Evolutionary conservation across 2,888 invertebrate species (phyloP), one percentile per base, ranked within the genome.

Genomic region (Lasioglossum lativentre): DNA sequence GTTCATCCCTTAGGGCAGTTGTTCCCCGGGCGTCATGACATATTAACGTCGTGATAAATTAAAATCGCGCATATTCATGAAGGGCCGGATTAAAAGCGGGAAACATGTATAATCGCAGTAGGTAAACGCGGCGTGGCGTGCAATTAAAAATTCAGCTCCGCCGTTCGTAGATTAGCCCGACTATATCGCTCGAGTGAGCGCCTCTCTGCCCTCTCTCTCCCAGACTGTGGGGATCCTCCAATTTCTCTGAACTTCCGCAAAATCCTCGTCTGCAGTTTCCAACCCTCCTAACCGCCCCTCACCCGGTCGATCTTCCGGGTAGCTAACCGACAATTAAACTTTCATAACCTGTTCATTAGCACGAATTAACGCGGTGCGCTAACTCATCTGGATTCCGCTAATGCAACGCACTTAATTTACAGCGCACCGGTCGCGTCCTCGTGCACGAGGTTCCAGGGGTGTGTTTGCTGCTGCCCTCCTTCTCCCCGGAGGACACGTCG

Each of bases 341-440:
- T 92, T 91, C 92, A 93, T 92, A 93, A 93, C 87, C 87, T 89
- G 90, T 90, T 91, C 92, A 92, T 93, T 92, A 92, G 88, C 87
- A 89, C 90, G 89, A 92, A 91, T 92, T 91, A 91, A 91, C 92
- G 91, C 87, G 86, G 89, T 76, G 87, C 92, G 86, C 89, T 90
- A 90, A 91, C 91, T 90, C 92, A 90, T 93, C 90, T 87, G 92
- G 88, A 92, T 91, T 89, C 86, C 89, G 83, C 88, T 89, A 90
- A 91, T 90, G 90, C 90, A 90, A 89, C 91, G 89, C 91, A 91
- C 91, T 92, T 91, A 90, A 93, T 92, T 92, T 92, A 91, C 90
- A 88, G 90, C 83, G 38, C 68, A 76, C 78, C 76, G 88, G 74
- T 1, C 34, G 73, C 80, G 82, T 76, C 59, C 79, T 78, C 74